Evolutionary conservation across 1,140 invertebrate species (phyloP).

Genomic region (Adelges cooleyi): DNA sequence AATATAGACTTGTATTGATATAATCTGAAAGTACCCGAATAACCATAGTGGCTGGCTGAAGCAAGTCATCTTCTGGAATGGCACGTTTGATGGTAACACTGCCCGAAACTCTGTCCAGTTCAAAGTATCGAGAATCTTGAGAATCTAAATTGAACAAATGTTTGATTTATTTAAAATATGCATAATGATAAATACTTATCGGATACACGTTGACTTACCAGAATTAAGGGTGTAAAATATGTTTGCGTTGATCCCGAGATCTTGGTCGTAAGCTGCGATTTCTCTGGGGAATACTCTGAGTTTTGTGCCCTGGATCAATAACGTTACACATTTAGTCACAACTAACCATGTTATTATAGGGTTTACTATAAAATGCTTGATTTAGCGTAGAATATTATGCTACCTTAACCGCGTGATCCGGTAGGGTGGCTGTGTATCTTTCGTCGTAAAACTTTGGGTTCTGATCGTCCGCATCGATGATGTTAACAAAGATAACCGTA

Average conservation of each 20-base stretch:
- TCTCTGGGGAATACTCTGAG: slow-evolving; percentile 45
- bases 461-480: slow-evolving; percentile 85
- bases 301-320: slow-evolving; percentile 43
- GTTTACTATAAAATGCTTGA: not conserved
- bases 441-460: slow-evolving; percentile 69
- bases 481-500: slow-evolving; percentile 61
- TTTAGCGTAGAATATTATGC: slow-evolving; percentile 22
- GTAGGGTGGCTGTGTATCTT: slow-evolving; percentile 59
- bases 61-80: slow-evolving; percentile 48
- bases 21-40: slow-evolving; percentile 43
- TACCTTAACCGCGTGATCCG: slow-evolving; percentile 49
- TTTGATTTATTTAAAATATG: not conserved
- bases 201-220: slow-evolving; percentile 35
- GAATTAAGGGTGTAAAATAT: slow-evolving; percentile 53
- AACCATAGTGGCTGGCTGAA: slow-evolving; percentile 61
- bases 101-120: slow-evolving; percentile 49
- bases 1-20: too few species aligned
- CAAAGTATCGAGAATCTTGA: slow-evolving; percentile 41
- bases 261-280: slow-evolving; percentile 64
- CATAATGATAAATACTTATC: not conserved
- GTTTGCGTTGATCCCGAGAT: slow-evolving; percentile 63
- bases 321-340: too few species aligned
- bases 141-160: slow-evolving; percentile 4
- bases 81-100: slow-evolving; percentile 48
- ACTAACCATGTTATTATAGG: not conserved